Base-by-base conservation (phyloP, 37 sponge, comb jelly and placozoan genomes). In the Diacarnus erythraeanus region DNA sequence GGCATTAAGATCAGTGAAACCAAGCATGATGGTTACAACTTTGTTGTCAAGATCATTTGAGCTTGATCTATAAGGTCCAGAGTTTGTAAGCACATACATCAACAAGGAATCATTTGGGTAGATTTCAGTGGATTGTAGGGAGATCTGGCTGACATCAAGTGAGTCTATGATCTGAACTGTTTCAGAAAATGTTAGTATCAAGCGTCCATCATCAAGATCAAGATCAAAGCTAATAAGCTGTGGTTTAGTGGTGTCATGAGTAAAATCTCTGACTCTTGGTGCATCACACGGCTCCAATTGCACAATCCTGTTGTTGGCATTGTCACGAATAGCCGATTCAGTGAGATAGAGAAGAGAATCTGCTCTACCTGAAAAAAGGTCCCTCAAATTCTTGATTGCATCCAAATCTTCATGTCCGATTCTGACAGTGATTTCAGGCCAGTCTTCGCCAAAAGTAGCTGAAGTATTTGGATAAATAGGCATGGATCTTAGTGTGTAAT, bases 101-200 rank as follows among this genome's bases (percentile, higher is more conserved):
- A 38, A 36, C 3, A 89, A 72, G n/a, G 69, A 60, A 12, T 57
- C 30, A 34, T 68, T 75, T 0, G 54, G 30, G 61, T 38, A 60
- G 18, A 76, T 69, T 21, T 30, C 64, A 8, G 63, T 34, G n/a
- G 86, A 75, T 42, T 81, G 90, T 12, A 96, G 65, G 22, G 88
- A 84, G 66, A 92, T 89, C 59, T 92, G 79, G 21, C 88, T 82
- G 2, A 96, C 88, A 80, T 90, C 72, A 10, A 96, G 78, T 43
- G 88, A 83, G 59, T 95, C 96, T 70, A 64, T 37, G 20, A 96
- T 82, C 71, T 92, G 89, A 10, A 96, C 96, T 18, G 91, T 92
- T 41, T 96, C 96, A 22, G 88, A 80, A 89, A 96, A 96, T 12
- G 93, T 96, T 71, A 96, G 61, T 12, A 92, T 90, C 70, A 96